Conservation (phyloP, 2,888 invertebrate species). For the Drosophila kuntzei region DNA sequence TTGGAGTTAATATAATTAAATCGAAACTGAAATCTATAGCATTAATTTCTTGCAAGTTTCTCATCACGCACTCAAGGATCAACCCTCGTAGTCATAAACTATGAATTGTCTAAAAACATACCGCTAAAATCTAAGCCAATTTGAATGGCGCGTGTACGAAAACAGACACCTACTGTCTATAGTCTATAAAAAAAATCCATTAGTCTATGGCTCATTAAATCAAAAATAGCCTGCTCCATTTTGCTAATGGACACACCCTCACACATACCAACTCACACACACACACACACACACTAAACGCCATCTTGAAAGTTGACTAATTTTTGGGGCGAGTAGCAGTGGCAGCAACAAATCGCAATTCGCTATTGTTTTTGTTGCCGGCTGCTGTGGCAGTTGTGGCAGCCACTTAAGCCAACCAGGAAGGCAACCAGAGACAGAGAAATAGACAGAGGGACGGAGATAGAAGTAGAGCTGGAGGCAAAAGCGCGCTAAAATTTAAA, state of each 20-base stretch:
- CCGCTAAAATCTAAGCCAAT: conserved; percentile 54
- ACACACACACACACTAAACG: conserved; percentile 35
- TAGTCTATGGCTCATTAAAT: conserved; percentile 84
- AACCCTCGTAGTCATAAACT: conserved; percentile 42
- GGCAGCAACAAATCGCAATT: conserved; percentile 61
- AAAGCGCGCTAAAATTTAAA: conserved; percentile 71
- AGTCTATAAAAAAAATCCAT: conserved; percentile 71
- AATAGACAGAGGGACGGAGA: conserved; percentile 8
- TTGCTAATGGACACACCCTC: conserved; percentile 82
- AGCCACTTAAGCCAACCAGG: conserved; percentile 68
- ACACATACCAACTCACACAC: conserved; percentile 15
- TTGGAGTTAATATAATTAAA: too few relatives aligned
- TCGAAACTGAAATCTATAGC: too few relatives aligned
- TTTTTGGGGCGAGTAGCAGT: conserved; percentile 54
- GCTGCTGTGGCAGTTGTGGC: conserved; percentile 38
- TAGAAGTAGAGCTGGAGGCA: conserved; percentile 37
- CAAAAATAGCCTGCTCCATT: conserved; percentile 84
- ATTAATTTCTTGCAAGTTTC: neutral
- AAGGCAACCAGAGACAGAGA: conserved; percentile 32
- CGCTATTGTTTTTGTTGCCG: conserved; percentile 55
- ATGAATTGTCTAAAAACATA: conserved; percentile 38
- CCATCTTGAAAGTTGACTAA: conserved; percentile 77
- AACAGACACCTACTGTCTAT: conserved; percentile 25
- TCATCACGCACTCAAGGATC: neutral
- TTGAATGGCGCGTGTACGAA: conserved; percentile 31